Base-by-base conservation (phyloP, 2,888 invertebrate species). In the Tinea pellionella region DNA sequence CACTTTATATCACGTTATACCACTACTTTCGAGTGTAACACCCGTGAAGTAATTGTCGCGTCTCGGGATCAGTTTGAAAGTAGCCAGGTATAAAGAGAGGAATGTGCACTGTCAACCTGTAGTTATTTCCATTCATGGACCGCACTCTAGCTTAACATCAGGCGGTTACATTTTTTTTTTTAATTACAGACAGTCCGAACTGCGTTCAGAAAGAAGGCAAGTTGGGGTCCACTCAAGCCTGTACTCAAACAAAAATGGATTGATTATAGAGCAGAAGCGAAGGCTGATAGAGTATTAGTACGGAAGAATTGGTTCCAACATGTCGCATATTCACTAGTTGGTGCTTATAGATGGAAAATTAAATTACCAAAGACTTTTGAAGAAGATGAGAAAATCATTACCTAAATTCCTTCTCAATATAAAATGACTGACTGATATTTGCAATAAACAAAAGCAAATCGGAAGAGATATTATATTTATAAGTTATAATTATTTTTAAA, bases 221-320 rank as follows among this genome's bases (percentile, higher is more conserved):
- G 29, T 43, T 91, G 90, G 90, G 90, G 90, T 0, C 93, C 93
- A 0, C 76, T 78, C 8, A 88, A 90, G 62, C 73, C 78, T 0
- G 77, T 84, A 29, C 79, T 74, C 0, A 82, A 79, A 32, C 85
- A 86, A 29, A 88, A 89, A 63, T 93, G 92, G 92, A 70, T 71
- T 0, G 78, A 85, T n/a, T 91, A 89, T 69, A 89, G 89, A 61
- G 74, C 69, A 0, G 75, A 89, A 55, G 79, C 86, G 42, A 82
- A 85, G 59, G 69, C 74, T 60, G 70, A 84, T 58, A 75, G 84
- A 7, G 65, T 74, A 18, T 62, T 76, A 0, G 72, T 69, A 61
- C 71, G 77, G 8, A 78, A 71, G 60, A 81, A 78, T 65, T 80
- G 78, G 78, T 73, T 78, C 64, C 80, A 82, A 61, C 87, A 87